Percentiles rank a stretch among this genome's conserved stretches.
Conservation (phyloP, 1,140 invertebrate genomes). For the Brachionus koreanus region DNA sequence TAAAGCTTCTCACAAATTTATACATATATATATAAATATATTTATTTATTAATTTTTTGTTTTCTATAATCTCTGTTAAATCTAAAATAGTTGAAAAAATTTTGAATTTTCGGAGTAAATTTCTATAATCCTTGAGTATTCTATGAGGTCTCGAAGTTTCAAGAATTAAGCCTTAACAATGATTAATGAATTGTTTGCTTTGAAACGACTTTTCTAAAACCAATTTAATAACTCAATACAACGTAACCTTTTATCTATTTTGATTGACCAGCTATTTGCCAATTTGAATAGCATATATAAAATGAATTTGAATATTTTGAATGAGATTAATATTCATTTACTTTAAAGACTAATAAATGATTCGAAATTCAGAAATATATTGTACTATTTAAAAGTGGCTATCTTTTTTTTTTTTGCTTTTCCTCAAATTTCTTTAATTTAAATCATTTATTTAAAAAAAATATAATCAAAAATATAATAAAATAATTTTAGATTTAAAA, state of each 20-base stretch:
- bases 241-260: not conserved
- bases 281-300: not conserved
- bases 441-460: not conserved
- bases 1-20: constrained; percentile 40
- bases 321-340: not conserved
- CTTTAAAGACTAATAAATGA: not conserved
- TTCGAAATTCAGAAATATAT: not conserved
- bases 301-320: constrained; percentile 1
- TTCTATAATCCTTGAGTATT: constrained; percentile 13
- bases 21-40: constrained; percentile 1
- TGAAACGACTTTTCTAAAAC: not conserved
- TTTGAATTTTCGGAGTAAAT: not conserved
- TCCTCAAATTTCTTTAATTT: not conserved
- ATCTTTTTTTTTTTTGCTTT: not conserved
- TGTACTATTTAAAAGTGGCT: not conserved
- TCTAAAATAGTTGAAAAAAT: constrained; percentile 1
- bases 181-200: not conserved
- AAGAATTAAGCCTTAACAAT: not conserved
- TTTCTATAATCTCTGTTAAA: constrained; percentile 10
- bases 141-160: not conserved
- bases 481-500: too few species aligned
- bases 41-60: not conserved
- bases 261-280: not conserved
- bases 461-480: too few species aligned
- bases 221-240: not conserved